Percentiles rank a stretch among this genome's conserved stretches.
phyloP scores from a whole-genome alignment of 2,113 vertebrate genomes.

The Crotalus tigris region DNA sequence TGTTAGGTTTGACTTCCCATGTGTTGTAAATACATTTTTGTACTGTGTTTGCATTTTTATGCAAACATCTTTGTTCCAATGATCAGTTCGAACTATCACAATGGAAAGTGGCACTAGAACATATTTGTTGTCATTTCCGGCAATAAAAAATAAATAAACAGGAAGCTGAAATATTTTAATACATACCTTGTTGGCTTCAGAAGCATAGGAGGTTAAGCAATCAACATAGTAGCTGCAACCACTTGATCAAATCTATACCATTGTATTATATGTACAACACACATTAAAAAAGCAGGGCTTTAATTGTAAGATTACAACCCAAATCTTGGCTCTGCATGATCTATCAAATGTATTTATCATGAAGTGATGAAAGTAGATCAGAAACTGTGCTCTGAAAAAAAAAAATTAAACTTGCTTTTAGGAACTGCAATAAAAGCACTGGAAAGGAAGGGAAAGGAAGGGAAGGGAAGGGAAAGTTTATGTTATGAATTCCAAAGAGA shows the following conservation, averaged over 20 bases:
- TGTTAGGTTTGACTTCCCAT: slow-evolving; percentile 28
- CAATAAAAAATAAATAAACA: background rate
- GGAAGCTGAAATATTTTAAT: slow-evolving; percentile 61
- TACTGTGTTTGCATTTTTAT: slow-evolving; percentile 24
- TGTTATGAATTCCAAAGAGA: background rate
- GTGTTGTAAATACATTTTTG: slow-evolving; percentile 18
- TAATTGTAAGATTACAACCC: background rate
- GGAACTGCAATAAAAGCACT: slow-evolving; percentile 1
- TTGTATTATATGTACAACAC: background rate
- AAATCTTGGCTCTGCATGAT: slow-evolving; percentile 20
- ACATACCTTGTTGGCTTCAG: slow-evolving; percentile 55
- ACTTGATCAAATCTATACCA: background rate
- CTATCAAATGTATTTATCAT: slow-evolving; percentile 59
- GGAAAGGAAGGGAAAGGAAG: background rate
- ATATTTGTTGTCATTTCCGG: slow-evolving; percentile 59
- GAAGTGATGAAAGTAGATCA: slow-evolving; percentile 24
- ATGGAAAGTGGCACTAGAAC: slow-evolving; percentile 45
- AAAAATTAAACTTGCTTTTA: slow-evolving; percentile 7
- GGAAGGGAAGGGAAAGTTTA: background rate
- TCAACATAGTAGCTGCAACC: background rate
- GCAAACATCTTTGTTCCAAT: slow-evolving; percentile 46
- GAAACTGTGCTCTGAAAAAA: slow-evolving; percentile 29
- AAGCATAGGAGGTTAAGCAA: background rate
- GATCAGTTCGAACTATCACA: slow-evolving; percentile 48
- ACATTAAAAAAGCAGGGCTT: background rate